phyloP scores from a whole-genome alignment of 2,888 invertebrate species.

The Ctenicera cuprea region DNA sequence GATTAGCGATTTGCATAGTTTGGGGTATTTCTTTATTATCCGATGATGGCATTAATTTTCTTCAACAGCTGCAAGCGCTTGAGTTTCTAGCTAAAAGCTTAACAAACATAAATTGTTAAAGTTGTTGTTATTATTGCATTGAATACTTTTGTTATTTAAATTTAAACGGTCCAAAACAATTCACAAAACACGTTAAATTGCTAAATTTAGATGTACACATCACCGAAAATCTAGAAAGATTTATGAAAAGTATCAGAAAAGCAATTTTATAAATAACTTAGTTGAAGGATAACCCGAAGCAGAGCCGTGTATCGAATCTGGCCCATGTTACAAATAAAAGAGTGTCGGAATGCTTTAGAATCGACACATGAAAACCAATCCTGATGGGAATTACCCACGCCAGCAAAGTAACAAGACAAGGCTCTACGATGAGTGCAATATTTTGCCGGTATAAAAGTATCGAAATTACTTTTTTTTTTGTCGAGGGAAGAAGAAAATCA shows the following conservation, averaged over 20 bases:
- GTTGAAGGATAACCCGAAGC: conserved; percentile 18
- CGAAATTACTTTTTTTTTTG: conserved; percentile 21
- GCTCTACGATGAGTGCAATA: conserved; percentile 28
- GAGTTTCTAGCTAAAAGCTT: too few relatives aligned
- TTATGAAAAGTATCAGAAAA: conserved; percentile 11
- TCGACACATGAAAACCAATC: conserved; percentile 40
- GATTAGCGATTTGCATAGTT: too few relatives aligned
- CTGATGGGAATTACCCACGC: conserved; percentile 37
- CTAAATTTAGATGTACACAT: too few relatives aligned
- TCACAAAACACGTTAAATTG: too few relatives aligned
- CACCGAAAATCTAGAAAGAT: neutral
- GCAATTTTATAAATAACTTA: conserved; percentile 25
- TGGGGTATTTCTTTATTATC: too few relatives aligned
- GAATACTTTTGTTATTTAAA: too few relatives aligned
- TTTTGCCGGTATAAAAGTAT: conserved; percentile 20
- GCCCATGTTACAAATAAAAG: conserved; percentile 36
- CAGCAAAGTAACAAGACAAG: conserved; percentile 27
- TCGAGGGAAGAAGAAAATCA: conserved; percentile 17
- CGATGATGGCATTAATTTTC: too few relatives aligned
- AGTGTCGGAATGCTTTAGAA: conserved; percentile 37
- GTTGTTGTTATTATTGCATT: too few relatives aligned
- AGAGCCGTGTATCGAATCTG: conserved; percentile 27
- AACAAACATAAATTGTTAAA: too few relatives aligned
- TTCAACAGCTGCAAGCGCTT: too few relatives aligned
- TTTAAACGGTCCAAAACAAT: too few relatives aligned